Base-by-base conservation (phyloP, 2,888 invertebrate species). In the Drosophila paramelanica region DNA sequence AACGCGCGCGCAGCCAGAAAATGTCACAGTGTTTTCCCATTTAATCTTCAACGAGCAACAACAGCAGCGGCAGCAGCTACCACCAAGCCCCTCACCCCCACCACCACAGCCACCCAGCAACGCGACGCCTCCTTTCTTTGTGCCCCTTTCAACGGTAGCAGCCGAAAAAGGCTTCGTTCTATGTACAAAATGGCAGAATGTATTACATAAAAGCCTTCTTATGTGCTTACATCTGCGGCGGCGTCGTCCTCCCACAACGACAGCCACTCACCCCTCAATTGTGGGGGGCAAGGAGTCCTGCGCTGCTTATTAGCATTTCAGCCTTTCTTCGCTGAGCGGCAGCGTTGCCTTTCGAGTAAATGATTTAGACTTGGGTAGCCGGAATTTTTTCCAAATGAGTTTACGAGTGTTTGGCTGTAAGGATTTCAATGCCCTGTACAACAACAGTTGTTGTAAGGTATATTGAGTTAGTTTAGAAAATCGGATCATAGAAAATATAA, bases 11-110 rank as follows among this genome's bases (percentile, higher is more conserved):
- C 78, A 83, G 74, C 74, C 84, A 82, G 81, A 87, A 86, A 87
- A 87, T 87, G 86, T 87, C 86, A 87, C 88, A 85, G 83, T 88
- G 88, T 86, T 87, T 80, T 81, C 76, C 77, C 83, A 87, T 87
- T 87, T 85, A 85, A 87, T 83, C 86, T 87, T 67, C 83, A 83
- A 79, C 66, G 81, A 73, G 77, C 82, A 81, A 73, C 79, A 81
- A 51, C 58, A 72, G 46, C 55, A 64, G 43, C 66, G 50, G 46
- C 42, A 49, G 41, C 49, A 62, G 49, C 33, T 51, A 62, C 59
- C 36, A 38, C 27, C 33, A 49, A 52, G 1, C 38, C 52, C 36
- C 31, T 8, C 55, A 31, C 11, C 42, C 50, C 20, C 41, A 45
- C 49, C 71, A 71, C 68, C 66, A 70, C 74, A 67, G 64, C 31